Evolutionary conservation across 2,888 invertebrate genomes (phyloP).

Genomic region (Micropterix aruncella): DNA sequence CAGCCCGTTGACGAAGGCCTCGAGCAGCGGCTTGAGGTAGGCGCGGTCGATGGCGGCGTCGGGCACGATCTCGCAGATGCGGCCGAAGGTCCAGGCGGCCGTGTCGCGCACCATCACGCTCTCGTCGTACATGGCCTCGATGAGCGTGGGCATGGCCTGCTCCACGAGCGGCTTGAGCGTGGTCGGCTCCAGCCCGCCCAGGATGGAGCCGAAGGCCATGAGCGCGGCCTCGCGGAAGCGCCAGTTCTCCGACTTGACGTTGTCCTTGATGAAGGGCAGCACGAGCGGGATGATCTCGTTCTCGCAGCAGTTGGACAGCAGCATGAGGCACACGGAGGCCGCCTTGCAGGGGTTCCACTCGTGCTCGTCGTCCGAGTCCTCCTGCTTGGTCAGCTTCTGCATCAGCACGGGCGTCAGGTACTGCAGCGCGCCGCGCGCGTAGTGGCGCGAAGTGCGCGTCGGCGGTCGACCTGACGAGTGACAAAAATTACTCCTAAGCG

Average conservation of each 20-base stretch:
- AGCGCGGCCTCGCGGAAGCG: conserved; percentile 88
- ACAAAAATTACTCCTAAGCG: background rate
- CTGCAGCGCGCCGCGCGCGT: conserved; percentile 95
- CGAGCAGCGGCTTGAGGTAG: conserved; percentile 67
- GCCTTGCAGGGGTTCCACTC: conserved; percentile 99
- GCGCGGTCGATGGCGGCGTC: conserved; percentile 85
- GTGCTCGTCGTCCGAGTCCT: conserved; percentile 95
- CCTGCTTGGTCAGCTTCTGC: conserved; percentile 90
- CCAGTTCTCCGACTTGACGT: conserved; percentile 91
- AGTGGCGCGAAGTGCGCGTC: conserved; percentile 81
- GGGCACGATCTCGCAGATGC: conserved; percentile 94
- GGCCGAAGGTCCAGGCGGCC: conserved; percentile 95
- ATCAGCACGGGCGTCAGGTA: conserved; percentile 90
- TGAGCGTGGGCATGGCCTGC: conserved; percentile 92
- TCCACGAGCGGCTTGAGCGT: conserved; percentile 89
- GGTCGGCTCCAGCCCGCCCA: conserved; percentile 79
- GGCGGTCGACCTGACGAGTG: conserved; percentile 67
- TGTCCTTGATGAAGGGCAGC: conserved; percentile 88
- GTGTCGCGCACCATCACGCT: conserved; percentile 94
- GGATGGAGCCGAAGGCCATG: conserved; percentile 94
- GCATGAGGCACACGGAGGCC: conserved; percentile 96
- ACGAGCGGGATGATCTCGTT: conserved; percentile 93
- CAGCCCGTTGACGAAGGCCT: conserved; percentile 72
- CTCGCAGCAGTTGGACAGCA: conserved; percentile 93
- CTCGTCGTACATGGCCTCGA: conserved; percentile 86